Base-by-base conservation (phyloP, 2,888 invertebrate genomes). In the Caenorhabditis wallacei region DNA sequence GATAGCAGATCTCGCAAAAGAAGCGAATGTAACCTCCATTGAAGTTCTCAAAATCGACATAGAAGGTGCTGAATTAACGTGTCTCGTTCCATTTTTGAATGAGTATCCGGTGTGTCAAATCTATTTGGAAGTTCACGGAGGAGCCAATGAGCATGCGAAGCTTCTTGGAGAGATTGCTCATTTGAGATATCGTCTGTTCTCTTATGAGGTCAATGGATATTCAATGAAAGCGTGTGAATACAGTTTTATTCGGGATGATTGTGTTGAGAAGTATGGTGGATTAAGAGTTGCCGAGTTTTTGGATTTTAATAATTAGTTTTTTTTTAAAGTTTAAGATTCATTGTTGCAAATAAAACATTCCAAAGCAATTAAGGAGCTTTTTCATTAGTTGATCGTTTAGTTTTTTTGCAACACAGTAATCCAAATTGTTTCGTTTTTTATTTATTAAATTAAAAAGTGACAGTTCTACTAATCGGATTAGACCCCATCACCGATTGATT, bases 161-260 rank as follows among this genome's bases (percentile, higher is more conserved):
- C 56, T 86, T n/a, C 71, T 86, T 1, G n/a, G 56, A 7, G 40
- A 74, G n/a, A 80, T 84, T 18, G 83, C 84, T 7, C 69, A 71
- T 48, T 48, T 72, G 35, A 48, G 66, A 1, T 86, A 85, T 68
- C 75, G 72, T 3, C 48, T 86, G 0, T 86, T 82, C 54, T 82
- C 83, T 18, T 86, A 81, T 66, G 86, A 86, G 69, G 57, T 86
- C 24, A 86, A 86, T 69, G 86, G 86, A 43, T 56, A 37, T 26
- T 64, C 63, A 11, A 66, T 86, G 57, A 46, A 4, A 1, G 86
- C 86, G 0, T 85, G 84, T 63, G 86, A 86, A 56, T 86, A 85
- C 71, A 84, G 83, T 66, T 86, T 85, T 54, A 82, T 86, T 35
- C 84, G 84, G 53, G 74, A 75, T 26, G 37, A 43, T 1, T 86